Percentiles rank a stretch among this genome's conserved stretches.
These are phyloP conservation scores for Boulengeromyrus knoepffleri DNA, from an alignment of 2,113 vertebrate genomes.

Conservation along the genomic window DNA sequence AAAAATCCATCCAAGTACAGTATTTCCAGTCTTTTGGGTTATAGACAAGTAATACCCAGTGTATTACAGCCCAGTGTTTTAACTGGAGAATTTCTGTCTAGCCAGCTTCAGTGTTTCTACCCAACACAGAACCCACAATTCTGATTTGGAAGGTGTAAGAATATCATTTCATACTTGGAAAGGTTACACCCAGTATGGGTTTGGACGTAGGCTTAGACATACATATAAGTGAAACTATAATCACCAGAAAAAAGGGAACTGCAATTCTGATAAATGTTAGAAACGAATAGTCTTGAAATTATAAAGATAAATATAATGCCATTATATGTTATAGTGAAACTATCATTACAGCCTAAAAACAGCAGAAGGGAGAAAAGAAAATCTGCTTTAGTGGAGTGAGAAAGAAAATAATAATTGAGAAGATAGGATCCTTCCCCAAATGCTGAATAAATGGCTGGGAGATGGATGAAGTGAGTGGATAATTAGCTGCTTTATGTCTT, in stretches of 20 bases:
- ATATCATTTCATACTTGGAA: neutral
- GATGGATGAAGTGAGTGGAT: neutral
- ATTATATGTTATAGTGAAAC: neutral
- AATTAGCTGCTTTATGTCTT: neutral
- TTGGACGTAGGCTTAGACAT: neutral
- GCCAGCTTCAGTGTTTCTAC: neutral
- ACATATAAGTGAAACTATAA: neutral
- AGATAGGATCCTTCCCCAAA: neutral
- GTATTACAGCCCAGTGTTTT: neutral
- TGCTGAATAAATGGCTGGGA: neutral
- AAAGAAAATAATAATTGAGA: neutral
- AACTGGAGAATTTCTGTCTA: neutral
- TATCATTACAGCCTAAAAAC: neutral
- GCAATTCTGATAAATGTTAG: neutral
- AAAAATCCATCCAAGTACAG: neutral
- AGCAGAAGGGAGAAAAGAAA: neutral
- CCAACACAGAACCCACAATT: neutral
- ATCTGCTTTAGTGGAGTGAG: neutral
- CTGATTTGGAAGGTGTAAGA: neutral
- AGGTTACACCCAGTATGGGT: neutral
- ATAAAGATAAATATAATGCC: neutral
- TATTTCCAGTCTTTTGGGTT: neutral
- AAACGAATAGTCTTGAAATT: neutral
- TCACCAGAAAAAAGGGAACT: neutral
- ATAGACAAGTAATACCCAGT: neutral